Conservation (phyloP, 92 coral and sea anemone genomes). For the Anthopleura xanthogrammica region DNA sequence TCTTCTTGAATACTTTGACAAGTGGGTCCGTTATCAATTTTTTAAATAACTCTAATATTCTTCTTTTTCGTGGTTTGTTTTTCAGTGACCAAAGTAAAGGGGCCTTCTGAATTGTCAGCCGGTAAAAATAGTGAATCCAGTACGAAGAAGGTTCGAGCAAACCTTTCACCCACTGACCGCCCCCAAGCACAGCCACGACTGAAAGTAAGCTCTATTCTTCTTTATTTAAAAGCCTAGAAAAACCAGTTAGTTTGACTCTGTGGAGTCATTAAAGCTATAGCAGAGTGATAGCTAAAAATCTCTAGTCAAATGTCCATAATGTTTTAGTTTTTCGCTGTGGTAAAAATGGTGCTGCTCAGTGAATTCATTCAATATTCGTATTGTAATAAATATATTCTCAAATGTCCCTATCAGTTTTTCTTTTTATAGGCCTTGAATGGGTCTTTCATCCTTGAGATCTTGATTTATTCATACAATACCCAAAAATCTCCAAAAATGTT, state of each 20-base stretch:
- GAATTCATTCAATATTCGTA: background rate
- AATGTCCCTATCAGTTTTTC: background rate
- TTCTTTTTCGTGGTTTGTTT: slow-evolving; percentile 34
- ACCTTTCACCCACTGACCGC: slow-evolving; percentile 60
- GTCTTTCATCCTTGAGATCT: slow-evolving; percentile 15
- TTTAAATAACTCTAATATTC: background rate
- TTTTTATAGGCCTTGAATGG: slow-evolving; percentile 13
- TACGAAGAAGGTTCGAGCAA: slow-evolving; percentile 53
- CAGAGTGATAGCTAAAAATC: background rate
- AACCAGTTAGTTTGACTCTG: slow-evolving; percentile 1
- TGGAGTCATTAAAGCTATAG: background rate
- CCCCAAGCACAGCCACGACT: slow-evolving; percentile 59
- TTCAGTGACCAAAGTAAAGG: slow-evolving; percentile 87
- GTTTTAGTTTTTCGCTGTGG: background rate
- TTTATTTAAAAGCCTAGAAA: background rate
- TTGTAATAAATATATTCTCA: background rate
- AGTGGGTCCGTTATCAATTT: background rate
- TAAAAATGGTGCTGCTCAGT: background rate
- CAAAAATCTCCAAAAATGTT: background rate
- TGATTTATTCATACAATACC: slow-evolving; percentile 29
- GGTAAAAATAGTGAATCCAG: slow-evolving; percentile 46
- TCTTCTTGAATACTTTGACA: slow-evolving; percentile 1
- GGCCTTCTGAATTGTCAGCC: slow-evolving; percentile 73
- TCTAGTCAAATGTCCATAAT: background rate
- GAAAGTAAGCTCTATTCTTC: slow-evolving; percentile 44